Percentiles rank a stretch among this genome's conserved stretches.
Evolutionary conservation across 2,797 vertebrate species (phyloP).

Genomic region (Cossypha caffra): DNA sequence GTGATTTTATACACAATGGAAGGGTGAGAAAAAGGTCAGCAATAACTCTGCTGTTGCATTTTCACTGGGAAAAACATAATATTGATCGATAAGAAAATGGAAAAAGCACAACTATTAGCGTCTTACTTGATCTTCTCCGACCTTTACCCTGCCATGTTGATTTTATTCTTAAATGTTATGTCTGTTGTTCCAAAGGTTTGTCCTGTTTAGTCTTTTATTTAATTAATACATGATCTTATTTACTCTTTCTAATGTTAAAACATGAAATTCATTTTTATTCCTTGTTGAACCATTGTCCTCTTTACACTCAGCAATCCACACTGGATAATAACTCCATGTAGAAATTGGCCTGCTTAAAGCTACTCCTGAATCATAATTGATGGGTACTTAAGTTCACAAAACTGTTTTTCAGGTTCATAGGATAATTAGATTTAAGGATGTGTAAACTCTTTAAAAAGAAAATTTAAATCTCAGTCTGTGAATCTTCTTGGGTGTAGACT

Average conservation of each 20-base stretch:
- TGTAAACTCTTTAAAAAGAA: not conserved
- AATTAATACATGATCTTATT: slow-evolving; percentile 76
- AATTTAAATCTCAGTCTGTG: not conserved
- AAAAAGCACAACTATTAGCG: slow-evolving; percentile 88
- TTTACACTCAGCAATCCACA: slow-evolving; percentile 1
- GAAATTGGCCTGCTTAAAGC: not conserved
- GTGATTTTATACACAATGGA: slow-evolving; percentile 82
- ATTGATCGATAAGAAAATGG: slow-evolving; percentile 93
- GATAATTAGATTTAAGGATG: not conserved
- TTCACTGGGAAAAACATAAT: slow-evolving; percentile 86
- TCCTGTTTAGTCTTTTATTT: slow-evolving; percentile 79
- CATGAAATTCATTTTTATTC: slow-evolving; percentile 67
- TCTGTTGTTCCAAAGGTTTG: slow-evolving; percentile 77
- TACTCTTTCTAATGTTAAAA: slow-evolving; percentile 72
- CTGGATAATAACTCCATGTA: not conserved
- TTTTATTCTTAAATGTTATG: slow-evolving; percentile 81
- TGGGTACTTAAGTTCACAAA: not conserved
- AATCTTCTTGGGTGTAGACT: not conserved
- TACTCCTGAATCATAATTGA: not conserved
- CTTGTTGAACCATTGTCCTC: slow-evolving; percentile 73
- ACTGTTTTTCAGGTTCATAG: not conserved
- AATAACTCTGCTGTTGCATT: slow-evolving; percentile 88
- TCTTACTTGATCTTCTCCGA: slow-evolving; percentile 89
- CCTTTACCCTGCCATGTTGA: slow-evolving; percentile 84
- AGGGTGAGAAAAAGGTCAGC: slow-evolving; percentile 92